These are phyloP conservation scores for Branchipolynoe longqiensis DNA, from an alignment of 2,888 invertebrate species.

Conservation along the genomic window DNA sequence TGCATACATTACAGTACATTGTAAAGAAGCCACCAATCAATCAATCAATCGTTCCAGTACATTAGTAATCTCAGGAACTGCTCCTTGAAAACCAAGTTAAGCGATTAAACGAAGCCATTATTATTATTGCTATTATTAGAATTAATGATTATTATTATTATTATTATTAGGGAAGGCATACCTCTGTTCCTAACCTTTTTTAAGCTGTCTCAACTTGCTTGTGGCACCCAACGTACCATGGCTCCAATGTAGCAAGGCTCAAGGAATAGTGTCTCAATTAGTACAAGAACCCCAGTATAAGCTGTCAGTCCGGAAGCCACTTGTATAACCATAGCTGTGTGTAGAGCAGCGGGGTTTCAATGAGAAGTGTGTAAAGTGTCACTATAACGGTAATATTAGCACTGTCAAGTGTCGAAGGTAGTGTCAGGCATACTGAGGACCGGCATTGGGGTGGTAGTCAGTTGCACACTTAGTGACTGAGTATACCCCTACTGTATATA, in stretches of 20 bases:
- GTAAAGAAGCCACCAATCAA: too few relatives aligned
- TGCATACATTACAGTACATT: too few relatives aligned
- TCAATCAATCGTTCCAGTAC: too few relatives aligned
- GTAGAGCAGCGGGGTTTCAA: background rate
- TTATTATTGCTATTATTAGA: too few relatives aligned
- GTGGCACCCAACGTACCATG: conserved; percentile 17
- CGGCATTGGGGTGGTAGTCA: background rate
- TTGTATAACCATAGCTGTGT: conserved; percentile 21
- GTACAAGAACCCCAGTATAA: background rate
- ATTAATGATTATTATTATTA: too few relatives aligned
- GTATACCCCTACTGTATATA: background rate
- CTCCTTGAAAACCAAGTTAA: too few relatives aligned
- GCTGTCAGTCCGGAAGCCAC: background rate
- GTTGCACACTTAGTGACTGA: background rate
- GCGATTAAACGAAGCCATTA: too few relatives aligned
- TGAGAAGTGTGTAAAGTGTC: background rate
- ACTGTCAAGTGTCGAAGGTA: conserved; percentile 10
- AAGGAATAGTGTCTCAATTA: background rate
- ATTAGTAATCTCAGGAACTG: too few relatives aligned
- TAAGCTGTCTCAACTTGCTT: background rate
- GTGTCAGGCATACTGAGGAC: background rate
- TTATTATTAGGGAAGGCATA: too few relatives aligned
- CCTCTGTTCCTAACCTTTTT: too few relatives aligned
- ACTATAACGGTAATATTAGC: background rate
- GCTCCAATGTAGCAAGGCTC: conserved; percentile 20